phyloP scores from a whole-genome alignment of 2,797 vertebrate species.

The Pseudocheirus occidentalis region DNA sequence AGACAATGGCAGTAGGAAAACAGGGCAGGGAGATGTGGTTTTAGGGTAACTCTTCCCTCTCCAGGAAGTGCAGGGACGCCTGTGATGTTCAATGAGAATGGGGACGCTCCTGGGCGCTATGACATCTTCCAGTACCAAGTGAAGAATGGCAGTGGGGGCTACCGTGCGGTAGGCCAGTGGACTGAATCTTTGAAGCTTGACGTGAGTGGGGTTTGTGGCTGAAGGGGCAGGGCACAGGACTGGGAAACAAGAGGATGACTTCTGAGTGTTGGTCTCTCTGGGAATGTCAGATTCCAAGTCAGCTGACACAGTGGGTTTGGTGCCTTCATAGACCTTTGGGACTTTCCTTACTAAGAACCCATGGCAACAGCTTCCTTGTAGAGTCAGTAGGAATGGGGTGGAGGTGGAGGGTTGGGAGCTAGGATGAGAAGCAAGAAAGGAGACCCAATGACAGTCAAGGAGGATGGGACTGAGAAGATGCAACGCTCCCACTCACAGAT shows the following conservation, averaged over 20 bases:
- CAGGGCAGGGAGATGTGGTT: not conserved
- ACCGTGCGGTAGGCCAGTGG: constrained; percentile 93
- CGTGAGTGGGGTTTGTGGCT: constrained; percentile 79
- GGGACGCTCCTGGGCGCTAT: constrained; percentile 93
- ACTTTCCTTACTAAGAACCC: not conserved
- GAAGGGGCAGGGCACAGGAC: no score
- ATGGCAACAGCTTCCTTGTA: not conserved
- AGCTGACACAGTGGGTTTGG: not conserved
- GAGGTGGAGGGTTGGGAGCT: not conserved
- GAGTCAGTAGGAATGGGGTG: not conserved
- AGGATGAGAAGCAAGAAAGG: not conserved
- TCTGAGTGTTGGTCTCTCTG: not conserved
- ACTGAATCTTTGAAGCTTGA: constrained; percentile 91
- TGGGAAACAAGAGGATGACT: no score
- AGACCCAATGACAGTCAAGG: no score
- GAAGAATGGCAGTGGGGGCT: constrained; percentile 89
- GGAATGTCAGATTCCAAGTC: not conserved
- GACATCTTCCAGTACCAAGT: constrained; percentile 97
- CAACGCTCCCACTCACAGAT: not conserved
- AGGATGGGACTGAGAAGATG: not conserved
- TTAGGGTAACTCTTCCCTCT: not conserved
- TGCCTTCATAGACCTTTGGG: not conserved
- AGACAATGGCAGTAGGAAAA: not conserved
- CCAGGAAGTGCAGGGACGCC: constrained; percentile 93
- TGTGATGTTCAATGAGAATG: constrained; percentile 93